Conservation (phyloP, 2,888 invertebrate genomes). For the Drosophila anomalata region DNA sequence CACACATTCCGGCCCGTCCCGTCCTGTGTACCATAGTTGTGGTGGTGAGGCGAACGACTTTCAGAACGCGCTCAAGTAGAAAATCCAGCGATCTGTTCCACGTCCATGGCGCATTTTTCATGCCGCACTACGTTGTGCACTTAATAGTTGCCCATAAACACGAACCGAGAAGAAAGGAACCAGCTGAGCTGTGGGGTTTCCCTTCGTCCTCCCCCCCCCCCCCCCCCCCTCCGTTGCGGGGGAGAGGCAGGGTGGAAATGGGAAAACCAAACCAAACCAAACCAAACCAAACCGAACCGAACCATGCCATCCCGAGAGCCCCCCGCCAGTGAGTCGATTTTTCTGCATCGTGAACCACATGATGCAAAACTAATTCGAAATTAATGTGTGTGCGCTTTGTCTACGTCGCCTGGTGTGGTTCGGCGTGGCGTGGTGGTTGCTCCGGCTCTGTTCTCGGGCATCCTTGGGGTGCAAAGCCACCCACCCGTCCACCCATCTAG, state of each 20-base stretch:
- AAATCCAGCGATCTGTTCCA: constrained; percentile 83
- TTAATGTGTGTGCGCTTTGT: constrained; percentile 83
- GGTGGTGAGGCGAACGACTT: constrained; percentile 55
- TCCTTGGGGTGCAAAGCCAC: constrained; percentile 20
- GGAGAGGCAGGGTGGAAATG: constrained; percentile 4
- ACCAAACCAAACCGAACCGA: too few species aligned
- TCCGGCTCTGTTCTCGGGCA: neutral
- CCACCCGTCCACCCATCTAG: neutral
- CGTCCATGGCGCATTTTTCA: constrained; percentile 79
- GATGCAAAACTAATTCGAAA: constrained; percentile 85
- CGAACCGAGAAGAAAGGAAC: constrained; percentile 36
- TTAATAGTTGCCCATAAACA: constrained; percentile 79
- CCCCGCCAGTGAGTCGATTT: constrained; percentile 75
- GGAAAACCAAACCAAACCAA: neutral
- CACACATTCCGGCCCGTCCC: neutral
- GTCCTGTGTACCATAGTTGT: neutral
- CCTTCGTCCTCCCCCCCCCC: neutral
- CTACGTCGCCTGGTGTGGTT: constrained; percentile 57
- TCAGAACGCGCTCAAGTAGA: constrained; percentile 81
- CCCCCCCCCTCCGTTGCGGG: neutral
- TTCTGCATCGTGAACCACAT: constrained; percentile 84
- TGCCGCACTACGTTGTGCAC: constrained; percentile 77
- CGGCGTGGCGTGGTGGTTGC: neutral
- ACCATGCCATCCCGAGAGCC: neutral
- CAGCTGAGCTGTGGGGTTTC: constrained; percentile 30